These are phyloP conservation scores for Microcaecilia unicolor DNA, from an alignment of 2,797 vertebrate species.

Conservation along the genomic window DNA sequence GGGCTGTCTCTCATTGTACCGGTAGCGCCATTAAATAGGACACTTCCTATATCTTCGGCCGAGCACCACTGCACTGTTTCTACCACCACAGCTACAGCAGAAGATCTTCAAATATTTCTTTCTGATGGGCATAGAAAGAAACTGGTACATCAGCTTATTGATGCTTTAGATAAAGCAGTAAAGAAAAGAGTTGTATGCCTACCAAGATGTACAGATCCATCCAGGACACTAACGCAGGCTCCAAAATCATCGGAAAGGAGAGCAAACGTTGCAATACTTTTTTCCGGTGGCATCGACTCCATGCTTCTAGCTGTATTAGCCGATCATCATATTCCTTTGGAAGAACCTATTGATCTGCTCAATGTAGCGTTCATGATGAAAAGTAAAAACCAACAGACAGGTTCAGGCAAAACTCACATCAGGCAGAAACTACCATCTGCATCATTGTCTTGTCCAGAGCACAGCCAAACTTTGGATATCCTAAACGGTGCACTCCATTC, in stretches of 20 bases:
- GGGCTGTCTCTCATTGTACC: constrained; percentile 53
- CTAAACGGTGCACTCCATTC: background rate
- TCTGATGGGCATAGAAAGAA: constrained; percentile 27
- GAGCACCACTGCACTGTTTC: background rate
- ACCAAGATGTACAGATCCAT: constrained; percentile 11
- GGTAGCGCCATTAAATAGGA: constrained; percentile 64
- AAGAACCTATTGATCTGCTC: constrained; percentile 83
- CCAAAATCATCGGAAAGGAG: background rate
- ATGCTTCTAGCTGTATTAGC: constrained; percentile 82
- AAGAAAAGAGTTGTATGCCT: constrained; percentile 64
- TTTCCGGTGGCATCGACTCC: constrained; percentile 91
- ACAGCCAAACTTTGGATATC: background rate
- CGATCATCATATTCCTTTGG: constrained; percentile 66
- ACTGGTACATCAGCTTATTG: constrained; percentile 49
- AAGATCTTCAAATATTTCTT: constrained; percentile 57
- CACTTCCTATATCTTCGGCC: constrained; percentile 15
- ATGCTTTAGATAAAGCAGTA: constrained; percentile 67
- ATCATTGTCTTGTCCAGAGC: background rate
- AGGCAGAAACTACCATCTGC: constrained; percentile 16
- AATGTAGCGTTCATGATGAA: constrained; percentile 85
- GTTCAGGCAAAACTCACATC: constrained; percentile 20
- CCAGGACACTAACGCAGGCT: no score
- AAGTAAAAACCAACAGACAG: constrained; percentile 27
- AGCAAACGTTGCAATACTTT: constrained; percentile 73
- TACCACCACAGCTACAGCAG: constrained; percentile 9